A percentile compares a stretch with the other conserved stretches of the same genome.
phyloP scores from a whole-genome alignment of 1,140 invertebrate species.

The Myzus persicae region DNA sequence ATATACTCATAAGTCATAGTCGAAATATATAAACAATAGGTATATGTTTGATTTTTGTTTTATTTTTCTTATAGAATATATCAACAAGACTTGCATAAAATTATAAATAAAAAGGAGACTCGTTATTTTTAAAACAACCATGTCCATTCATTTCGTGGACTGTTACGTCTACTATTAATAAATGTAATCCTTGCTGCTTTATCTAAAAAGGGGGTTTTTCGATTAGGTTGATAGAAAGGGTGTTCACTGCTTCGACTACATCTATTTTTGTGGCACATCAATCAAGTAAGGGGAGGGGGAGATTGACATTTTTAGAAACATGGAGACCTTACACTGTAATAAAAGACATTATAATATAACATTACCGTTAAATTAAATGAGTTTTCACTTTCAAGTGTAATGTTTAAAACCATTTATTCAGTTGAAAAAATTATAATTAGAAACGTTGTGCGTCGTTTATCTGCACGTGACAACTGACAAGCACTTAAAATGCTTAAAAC shows the following conservation, averaged over 20 bases:
- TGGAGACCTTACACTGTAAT: neutral
- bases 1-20: no score
- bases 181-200: neutral
- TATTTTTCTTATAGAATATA: neutral
- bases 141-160: neutral
- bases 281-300: neutral
- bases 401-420: neutral
- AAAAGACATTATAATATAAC: neutral
- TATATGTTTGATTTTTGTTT: neutral
- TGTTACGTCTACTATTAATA: neutral
- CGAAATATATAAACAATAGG: neutral
- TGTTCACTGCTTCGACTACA: neutral
- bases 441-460: constrained; percentile 9
- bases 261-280: constrained; percentile 15
- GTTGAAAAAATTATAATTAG: constrained; percentile 5
- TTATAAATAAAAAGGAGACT: neutral
- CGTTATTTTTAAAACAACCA: constrained; percentile 32
- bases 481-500: neutral
- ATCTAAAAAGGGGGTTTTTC: neutral
- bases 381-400: constrained; percentile 12
- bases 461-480: neutral
- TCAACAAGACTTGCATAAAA: neutral
- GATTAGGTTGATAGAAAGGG: constrained; percentile 16
- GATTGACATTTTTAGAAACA: neutral
- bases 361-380: neutral